phyloP scores from a whole-genome alignment of 2,113 vertebrate species.

The Lota lota region DNA sequence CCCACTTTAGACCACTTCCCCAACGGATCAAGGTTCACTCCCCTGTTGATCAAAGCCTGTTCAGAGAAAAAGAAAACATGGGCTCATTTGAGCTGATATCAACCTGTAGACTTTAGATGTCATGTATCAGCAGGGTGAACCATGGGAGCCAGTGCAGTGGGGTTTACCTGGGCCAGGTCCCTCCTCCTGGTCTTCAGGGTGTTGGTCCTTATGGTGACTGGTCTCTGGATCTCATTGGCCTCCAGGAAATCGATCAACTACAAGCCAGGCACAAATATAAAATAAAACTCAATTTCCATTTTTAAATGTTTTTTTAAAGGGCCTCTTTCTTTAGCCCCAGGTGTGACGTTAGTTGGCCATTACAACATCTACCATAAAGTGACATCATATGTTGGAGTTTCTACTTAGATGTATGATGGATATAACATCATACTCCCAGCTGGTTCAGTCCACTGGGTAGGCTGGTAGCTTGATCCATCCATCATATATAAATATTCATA shows the following conservation, averaged over 20 bases:
- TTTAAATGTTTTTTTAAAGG: no score
- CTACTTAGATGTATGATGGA: no score
- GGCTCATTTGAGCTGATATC: not conserved
- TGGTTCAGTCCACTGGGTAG: no score
- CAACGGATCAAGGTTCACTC: conserved; percentile 93
- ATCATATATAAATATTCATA: no score
- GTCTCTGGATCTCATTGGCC: conserved; percentile 92
- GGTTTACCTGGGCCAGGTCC: conserved; percentile 89
- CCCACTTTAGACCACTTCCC: conserved; percentile 97
- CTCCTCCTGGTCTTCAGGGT: conserved; percentile 91
- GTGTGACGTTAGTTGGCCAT: no score
- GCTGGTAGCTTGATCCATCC: no score
- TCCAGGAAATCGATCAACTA: conserved; percentile 94
- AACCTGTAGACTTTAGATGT: no score
- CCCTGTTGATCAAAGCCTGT: conserved; percentile 94
- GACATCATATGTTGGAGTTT: not conserved
- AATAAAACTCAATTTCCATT: no score
- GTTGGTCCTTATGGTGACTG: conserved; percentile 92
- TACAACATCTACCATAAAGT: not conserved
- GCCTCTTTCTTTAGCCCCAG: no score
- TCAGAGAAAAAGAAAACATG: conserved; percentile 18
- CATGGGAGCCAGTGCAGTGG: no score
- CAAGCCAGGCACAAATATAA: not conserved
- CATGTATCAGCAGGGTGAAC: no score
- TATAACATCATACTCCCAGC: no score